phyloP scores from a whole-genome alignment of 2,113 vertebrate species.

The Percopsis transmontana region DNA sequence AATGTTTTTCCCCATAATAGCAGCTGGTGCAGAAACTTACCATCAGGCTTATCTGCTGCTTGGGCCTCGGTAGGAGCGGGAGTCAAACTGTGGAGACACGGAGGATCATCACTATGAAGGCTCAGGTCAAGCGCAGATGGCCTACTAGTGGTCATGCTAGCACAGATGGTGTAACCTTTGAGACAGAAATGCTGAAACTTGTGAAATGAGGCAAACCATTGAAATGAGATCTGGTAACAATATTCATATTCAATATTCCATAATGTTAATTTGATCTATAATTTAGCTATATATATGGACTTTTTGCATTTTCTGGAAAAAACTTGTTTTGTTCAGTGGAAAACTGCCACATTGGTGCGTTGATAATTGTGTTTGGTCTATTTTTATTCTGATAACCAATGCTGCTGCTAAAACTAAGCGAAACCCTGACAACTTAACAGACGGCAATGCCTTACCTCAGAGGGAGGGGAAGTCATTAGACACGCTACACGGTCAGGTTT shows the following conservation, averaged over 20 bases:
- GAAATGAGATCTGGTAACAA: too few species aligned
- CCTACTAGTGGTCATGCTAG: too few species aligned
- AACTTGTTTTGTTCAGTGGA: too few species aligned
- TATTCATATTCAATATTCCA: too few species aligned
- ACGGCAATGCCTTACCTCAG: constrained; percentile 20
- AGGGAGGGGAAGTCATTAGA: constrained; percentile 19
- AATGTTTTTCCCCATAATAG: constrained; percentile 33
- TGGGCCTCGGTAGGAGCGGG: constrained; percentile 69
- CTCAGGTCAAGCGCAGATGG: too few species aligned
- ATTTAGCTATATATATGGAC: too few species aligned
- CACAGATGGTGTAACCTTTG: background rate
- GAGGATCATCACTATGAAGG: constrained; percentile 55
- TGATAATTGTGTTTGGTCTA: too few species aligned
- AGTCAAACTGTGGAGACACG: constrained; percentile 71
- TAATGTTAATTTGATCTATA: too few species aligned
- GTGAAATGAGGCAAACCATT: background rate
- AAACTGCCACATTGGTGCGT: background rate
- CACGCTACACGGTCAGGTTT: constrained; percentile 23
- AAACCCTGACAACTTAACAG: background rate
- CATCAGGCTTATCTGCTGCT: constrained; percentile 73
- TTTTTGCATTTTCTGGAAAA: too few species aligned
- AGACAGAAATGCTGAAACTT: background rate
- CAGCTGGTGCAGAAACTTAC: constrained; percentile 63
- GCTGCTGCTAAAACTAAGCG: constrained; percentile 17
- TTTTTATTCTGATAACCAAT: background rate